Conservation (phyloP, 2,888 invertebrate species). For the Icerya purchasi region DNA sequence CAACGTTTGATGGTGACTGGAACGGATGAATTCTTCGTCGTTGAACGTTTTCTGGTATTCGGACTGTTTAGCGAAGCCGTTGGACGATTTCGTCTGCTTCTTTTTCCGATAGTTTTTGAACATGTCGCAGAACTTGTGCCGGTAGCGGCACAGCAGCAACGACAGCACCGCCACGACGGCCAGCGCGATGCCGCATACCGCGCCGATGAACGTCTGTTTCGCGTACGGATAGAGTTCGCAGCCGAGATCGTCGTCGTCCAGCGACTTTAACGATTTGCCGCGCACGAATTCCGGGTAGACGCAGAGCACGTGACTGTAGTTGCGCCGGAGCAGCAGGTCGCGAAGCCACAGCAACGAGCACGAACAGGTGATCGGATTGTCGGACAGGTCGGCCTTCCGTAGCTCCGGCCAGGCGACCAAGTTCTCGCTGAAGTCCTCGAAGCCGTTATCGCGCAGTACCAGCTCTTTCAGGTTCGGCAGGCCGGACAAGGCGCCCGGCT, state of each 20-base stretch:
- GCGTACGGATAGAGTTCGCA: conserved; percentile 58
- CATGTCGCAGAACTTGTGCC: conserved; percentile 56
- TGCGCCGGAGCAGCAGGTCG: conserved; percentile 44
- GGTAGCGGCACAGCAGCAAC: conserved; percentile 53
- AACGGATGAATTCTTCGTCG: conserved; percentile 56
- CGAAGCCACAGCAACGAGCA: conserved; percentile 62
- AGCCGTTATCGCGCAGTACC: conserved; percentile 53
- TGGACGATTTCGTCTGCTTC: conserved; percentile 34
- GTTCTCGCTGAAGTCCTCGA: conserved; percentile 51
- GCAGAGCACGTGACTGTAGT: conserved; percentile 44
- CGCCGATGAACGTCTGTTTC: conserved; percentile 57
- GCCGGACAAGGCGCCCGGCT: conserved; percentile 54
- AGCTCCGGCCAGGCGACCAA: conserved; percentile 59
- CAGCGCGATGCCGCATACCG: conserved; percentile 48
- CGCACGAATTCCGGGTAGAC: conserved; percentile 47
- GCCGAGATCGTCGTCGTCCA: conserved; percentile 55
- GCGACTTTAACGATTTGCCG: conserved; percentile 40
- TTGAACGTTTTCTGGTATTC: conserved; percentile 78
- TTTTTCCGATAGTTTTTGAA: conserved; percentile 66
- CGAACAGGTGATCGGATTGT: conserved; percentile 61
- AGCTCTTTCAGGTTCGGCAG: conserved; percentile 57
- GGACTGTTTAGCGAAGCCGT: conserved; percentile 48
- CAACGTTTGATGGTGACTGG: conserved; percentile 22
- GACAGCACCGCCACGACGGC: conserved; percentile 47
- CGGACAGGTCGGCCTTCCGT: conserved; percentile 50